A percentile compares a stretch with the other conserved stretches of the same genome.
phyloP scores from a whole-genome alignment of 2,797 vertebrate genomes.

The Falco concolor region DNA sequence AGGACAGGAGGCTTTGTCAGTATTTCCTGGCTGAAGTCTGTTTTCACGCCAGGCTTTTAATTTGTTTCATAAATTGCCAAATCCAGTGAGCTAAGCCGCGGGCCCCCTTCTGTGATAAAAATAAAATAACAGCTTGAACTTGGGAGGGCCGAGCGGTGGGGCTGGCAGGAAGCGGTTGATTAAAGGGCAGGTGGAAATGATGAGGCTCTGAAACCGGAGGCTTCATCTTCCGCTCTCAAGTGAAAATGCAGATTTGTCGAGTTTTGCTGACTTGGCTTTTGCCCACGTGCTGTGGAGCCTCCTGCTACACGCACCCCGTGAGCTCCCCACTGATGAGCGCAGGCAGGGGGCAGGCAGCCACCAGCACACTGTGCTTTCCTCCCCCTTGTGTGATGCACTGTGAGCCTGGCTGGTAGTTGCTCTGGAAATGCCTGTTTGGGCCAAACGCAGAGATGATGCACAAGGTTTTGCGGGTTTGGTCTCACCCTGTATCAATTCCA shows the following conservation, averaged over 20 bases:
- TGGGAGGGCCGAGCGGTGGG: neutral
- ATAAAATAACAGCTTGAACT: conserved; percentile 49
- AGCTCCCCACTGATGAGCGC: rapidly evolving
- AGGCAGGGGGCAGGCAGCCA: neutral
- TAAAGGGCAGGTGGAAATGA: conserved; percentile 46
- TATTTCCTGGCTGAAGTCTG: neutral
- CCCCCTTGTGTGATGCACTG: rapidly evolving
- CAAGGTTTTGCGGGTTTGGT: neutral
- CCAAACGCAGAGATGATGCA: neutral
- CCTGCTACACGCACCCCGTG: rapidly evolving
- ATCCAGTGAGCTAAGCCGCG: neutral
- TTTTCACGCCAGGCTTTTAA: neutral
- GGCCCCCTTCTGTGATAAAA: conserved; percentile 38
- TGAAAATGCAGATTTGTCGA: neutral
- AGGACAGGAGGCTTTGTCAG: neutral
- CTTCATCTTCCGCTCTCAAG: conserved; percentile 12
- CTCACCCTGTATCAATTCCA: neutral
- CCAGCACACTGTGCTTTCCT: rapidly evolving
- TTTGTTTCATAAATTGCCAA: conserved; percentile 1
- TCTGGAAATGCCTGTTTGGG: neutral
- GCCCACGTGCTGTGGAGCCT: neutral
- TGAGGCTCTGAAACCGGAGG: neutral
- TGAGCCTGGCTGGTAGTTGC: neutral
- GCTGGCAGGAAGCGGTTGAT: conserved; percentile 34
- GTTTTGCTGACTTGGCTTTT: neutral